These are phyloP conservation scores for Caranx ignobilis DNA, from an alignment of 2,113 vertebrate genomes.

Conservation along the genomic window DNA sequence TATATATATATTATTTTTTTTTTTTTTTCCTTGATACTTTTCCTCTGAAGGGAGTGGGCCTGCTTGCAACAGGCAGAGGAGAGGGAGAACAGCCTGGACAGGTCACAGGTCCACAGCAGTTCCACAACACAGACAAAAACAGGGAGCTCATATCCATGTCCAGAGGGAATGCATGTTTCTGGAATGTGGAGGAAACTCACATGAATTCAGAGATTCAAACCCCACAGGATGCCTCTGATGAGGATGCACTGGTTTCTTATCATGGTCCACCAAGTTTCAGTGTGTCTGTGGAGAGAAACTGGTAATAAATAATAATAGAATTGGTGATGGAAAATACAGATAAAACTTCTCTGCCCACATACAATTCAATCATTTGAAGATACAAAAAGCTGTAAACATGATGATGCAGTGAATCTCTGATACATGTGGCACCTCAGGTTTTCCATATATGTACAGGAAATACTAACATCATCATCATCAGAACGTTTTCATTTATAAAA, in stretches of 20 bases:
- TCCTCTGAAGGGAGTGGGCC: not conserved
- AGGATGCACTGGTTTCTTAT: too few relatives aligned
- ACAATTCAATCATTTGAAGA: too few relatives aligned
- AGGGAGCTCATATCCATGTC: not conserved
- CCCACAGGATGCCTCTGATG: not conserved
- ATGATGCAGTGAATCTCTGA: too few relatives aligned
- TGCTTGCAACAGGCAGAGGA: constrained; percentile 21
- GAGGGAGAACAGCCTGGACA: constrained; percentile 12
- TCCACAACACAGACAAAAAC: constrained; percentile 5
- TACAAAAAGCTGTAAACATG: not conserved
- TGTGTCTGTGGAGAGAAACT: not conserved
- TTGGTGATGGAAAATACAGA: too few relatives aligned
- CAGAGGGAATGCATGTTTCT: constrained; percentile 11
- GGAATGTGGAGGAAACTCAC: constrained; percentile 13
- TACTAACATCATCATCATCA: not conserved
- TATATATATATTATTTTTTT: too few relatives aligned
- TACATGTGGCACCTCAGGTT: too few relatives aligned
- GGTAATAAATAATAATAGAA: not conserved
- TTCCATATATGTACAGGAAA: not conserved
- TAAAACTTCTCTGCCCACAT: too few relatives aligned
- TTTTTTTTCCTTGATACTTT: not conserved
- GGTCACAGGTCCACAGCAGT: constrained; percentile 19
- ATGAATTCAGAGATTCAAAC: not conserved
- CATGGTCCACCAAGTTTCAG: not conserved
- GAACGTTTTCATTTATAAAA: not conserved